Base-by-base conservation (phyloP, 2,797 vertebrate genomes). In the Melanotaenia nigrans region DNA sequence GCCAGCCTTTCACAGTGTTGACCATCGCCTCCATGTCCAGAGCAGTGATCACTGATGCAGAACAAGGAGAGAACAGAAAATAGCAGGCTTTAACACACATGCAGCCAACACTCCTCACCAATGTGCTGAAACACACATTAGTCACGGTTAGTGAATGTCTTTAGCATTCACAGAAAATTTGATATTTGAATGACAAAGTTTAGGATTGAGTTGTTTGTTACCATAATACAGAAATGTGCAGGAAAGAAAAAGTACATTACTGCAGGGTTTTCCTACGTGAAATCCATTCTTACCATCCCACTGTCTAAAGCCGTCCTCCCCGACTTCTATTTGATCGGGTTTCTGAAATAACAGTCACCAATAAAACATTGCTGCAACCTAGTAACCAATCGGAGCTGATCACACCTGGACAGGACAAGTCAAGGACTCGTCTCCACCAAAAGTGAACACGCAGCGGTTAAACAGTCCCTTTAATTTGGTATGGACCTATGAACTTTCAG, bases 251-350 rank as follows among this genome's bases (percentile, higher is more conserved):
- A 81, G 91, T 94, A 94, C 93, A 82, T 95, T 94, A 95, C 93
- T 92, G 93, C 92, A 93, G 92, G 86, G 86, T 93, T 95, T 95
- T 96, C 95, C 94, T 95, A 95, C 70, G 92, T 71, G 81, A 95
- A 92, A 92, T 91, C 93, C 90, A 94, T 89, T 95, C 97, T 99
- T 98, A 99, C 98, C 97, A 95, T 99, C 97, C 96, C 97, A 99
- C 91, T 99, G 97, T 89, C 96, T 99, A 97, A 99, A 99, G 96
- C 98, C 97, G 92, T 99, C 98, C 85, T 97, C 96, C 94, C 97
- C 97, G 93, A 99, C 95, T 93, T 97, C 94, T 96, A 99, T 99
- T 94, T 99, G 96, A 96, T 98, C 95, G 94, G 97, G 96, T 94
- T 96, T 96, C 98, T 99, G 97, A 97, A 99, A 98, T 94, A 96